Evolutionary conservation across 2,888 invertebrate genomes (phyloP).

Genomic region (Caenorhabditis afra): DNA sequence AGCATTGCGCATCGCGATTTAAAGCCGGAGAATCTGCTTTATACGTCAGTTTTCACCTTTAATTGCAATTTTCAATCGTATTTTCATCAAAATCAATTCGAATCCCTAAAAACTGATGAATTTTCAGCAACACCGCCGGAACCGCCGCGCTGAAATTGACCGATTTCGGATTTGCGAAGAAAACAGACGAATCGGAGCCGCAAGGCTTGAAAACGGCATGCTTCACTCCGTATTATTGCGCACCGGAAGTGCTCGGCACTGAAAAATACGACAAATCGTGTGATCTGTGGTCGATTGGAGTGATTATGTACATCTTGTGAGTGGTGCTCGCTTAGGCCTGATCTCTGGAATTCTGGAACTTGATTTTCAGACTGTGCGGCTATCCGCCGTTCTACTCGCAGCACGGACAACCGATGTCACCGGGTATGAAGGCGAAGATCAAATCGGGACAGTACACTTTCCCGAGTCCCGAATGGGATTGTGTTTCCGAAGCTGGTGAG

Average conservation of each 20-base stretch:
- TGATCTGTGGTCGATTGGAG: constrained; percentile 98
- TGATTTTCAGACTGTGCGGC: constrained; percentile 87
- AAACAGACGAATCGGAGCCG: constrained; percentile 86
- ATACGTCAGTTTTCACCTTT: constrained; percentile 83
- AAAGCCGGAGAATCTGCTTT: constrained; percentile 94
- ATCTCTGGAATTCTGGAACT: constrained; percentile 1
- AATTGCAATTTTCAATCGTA: too few relatives aligned
- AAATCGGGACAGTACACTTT: constrained; percentile 95
- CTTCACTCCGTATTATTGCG: constrained; percentile 99
- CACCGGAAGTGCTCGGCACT: constrained; percentile 87
- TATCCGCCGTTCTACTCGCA: constrained; percentile 99
- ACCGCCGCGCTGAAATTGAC: constrained; percentile 93
- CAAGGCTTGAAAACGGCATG: constrained; percentile 94
- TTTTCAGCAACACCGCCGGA: constrained; percentile 81
- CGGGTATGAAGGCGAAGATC: constrained; percentile 98
- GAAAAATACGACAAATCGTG: constrained; percentile 99
- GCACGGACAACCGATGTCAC: constrained; percentile 96
- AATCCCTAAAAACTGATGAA: too few relatives aligned
- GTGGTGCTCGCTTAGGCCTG: constrained; percentile 80
- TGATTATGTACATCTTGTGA: constrained; percentile 98
- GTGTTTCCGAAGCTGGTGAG: constrained; percentile 90
- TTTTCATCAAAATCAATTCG: not conserved
- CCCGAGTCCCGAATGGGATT: constrained; percentile 95
- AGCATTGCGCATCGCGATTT: constrained; percentile 97
- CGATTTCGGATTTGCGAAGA: constrained; percentile 99